Evolutionary conservation across 2,888 invertebrate genomes (phyloP), one percentile per base, ranked within the genome.

Genomic region (Lydus trimaculatus): DNA sequence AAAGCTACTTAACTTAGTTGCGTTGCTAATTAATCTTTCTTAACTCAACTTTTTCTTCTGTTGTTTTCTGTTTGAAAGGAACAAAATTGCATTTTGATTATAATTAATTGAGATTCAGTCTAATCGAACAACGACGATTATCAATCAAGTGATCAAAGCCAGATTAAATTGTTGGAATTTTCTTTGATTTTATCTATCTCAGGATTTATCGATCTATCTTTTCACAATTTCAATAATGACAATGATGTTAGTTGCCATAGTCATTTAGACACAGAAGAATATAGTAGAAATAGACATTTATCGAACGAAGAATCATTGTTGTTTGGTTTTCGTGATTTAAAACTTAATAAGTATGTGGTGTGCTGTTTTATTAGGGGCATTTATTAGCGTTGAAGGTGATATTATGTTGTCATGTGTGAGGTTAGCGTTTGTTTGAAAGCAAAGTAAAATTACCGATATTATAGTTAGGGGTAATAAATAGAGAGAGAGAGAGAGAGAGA

Each of bases 121-220:
- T 52, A 52, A 13, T 25, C 6, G 52, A 52, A 11, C 43, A 43
- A 43, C 25, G 17, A 20, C 43, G 48, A 48, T 48, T 48, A 48
- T 48, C 48, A 48, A 48, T 48, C 48, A 48, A 48, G 20, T 48
- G 20, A 48, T 48, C 48, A 48, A 48, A 48, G 23, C 20, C 48
- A 48, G 48, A 48, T 48, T 48, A 20, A 20, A 48, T 52, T 4
- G 52, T 25, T 23, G 13, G 48, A 8, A 5, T 20, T 20, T 48
- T 20, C 25, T 13, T 23, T 20, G 23, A 9, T 5, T 52, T 25
- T 25, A 2, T 13, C 52, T 2, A 5, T 52, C 0, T 20, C 8
- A 9, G 6, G 9, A 48, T 52, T 52, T 25, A 23, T 52, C 25
- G 13, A 13, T 43, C 17, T 1, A 43, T 43, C 39, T 15, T n/a